phyloP scores from a whole-genome alignment of 2,797 vertebrate genomes.

The Trachops cirrhosus region DNA sequence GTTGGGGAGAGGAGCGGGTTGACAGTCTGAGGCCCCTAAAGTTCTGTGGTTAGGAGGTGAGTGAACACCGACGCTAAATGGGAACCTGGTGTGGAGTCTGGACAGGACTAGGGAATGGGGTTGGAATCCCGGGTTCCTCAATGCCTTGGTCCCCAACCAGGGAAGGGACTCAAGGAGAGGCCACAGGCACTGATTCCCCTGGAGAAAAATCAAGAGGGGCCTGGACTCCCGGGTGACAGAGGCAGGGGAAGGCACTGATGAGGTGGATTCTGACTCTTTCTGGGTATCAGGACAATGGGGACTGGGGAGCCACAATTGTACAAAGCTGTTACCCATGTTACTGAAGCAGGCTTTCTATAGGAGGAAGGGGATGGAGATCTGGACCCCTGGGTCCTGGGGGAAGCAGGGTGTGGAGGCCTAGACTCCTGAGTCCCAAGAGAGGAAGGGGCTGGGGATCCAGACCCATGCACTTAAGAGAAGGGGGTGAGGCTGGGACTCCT shows the following conservation, averaged over 20 bases:
- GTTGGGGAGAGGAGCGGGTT: not conserved
- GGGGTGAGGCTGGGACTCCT: too few species aligned
- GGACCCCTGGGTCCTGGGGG: too few species aligned
- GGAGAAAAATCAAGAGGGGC: too few species aligned
- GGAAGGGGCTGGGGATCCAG: not conserved
- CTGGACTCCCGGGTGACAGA: not conserved
- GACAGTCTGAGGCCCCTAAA: not conserved
- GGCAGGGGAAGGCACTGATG: fast-evolving
- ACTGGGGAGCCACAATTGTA: not conserved
- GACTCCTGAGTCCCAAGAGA: not conserved
- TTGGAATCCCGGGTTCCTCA: not conserved
- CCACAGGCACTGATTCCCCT: not conserved
- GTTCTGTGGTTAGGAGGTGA: not conserved
- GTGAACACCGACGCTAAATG: not conserved
- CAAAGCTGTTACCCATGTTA: not conserved
- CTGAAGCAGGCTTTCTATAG: not conserved
- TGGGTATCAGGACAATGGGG: not conserved
- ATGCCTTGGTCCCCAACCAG: not conserved
- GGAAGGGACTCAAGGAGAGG: not conserved
- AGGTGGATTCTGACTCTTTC: not conserved
- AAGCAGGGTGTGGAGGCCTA: too few species aligned
- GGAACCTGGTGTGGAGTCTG: not conserved
- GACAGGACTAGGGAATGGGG: not conserved
- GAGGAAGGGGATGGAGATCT: not conserved
- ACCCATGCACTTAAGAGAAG: not conserved